Evolutionary conservation across 2,113 vertebrate genomes (phyloP).

Genomic region (Thermophis baileyi): DNA sequence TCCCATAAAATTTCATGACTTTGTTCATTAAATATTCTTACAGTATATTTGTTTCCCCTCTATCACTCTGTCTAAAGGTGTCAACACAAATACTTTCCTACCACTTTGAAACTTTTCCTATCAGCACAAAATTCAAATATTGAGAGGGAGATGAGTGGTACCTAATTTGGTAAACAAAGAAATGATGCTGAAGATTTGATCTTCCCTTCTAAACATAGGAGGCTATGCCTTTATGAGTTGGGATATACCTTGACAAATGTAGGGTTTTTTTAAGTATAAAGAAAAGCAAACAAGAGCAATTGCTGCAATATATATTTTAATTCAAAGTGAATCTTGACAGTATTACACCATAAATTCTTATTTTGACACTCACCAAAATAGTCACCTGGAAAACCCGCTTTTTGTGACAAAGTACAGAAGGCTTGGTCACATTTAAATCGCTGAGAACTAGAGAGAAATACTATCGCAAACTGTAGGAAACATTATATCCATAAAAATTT

Average conservation of each 20-base stretch:
- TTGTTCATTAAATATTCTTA: not conserved
- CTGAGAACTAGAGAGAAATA: slow-evolving; percentile 99
- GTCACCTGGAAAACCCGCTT: slow-evolving; percentile 99
- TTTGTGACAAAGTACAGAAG: slow-evolving; percentile 99
- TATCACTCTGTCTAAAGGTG: not conserved
- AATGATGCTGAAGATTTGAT: not conserved
- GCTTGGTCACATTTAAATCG: slow-evolving; percentile 99
- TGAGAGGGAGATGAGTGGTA: not conserved
- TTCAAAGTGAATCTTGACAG: slow-evolving; percentile 99
- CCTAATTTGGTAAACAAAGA: not conserved
- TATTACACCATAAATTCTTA: slow-evolving; percentile 99
- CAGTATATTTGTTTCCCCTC: not conserved
- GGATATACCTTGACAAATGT: rapidly evolving
- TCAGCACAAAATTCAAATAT: not conserved
- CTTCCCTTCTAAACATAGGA: not conserved
- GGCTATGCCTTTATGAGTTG: not conserved
- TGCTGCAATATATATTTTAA: slow-evolving; percentile 98
- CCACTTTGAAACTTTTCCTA: not conserved
- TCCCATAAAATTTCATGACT: not conserved
- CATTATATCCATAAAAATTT: slow-evolving; percentile 98
- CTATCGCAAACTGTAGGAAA: slow-evolving; percentile 99
- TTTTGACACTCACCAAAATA: slow-evolving; percentile 99
- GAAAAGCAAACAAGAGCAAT: slow-evolving; percentile 53
- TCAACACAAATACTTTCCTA: not conserved
- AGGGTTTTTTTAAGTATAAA: slow-evolving; percentile 27